Base-by-base conservation (phyloP, 2,797 vertebrate species). In the Vultur gryphus region DNA sequence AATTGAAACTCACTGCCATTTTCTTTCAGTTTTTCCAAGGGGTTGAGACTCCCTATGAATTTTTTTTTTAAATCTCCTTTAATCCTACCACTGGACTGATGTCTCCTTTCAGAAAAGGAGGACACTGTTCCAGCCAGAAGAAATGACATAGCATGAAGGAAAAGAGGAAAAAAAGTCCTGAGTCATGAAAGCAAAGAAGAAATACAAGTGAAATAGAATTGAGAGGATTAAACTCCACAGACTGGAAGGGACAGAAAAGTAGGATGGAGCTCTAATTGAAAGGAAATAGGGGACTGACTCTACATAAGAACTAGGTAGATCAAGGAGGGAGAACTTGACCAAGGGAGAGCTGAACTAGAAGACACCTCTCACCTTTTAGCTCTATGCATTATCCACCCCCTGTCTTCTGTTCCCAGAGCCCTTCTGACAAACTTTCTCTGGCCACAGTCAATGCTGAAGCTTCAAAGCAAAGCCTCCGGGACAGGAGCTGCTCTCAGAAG, bases 111-210 rank as follows among this genome's bases (percentile, higher is more conserved):
- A 90, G 57, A 84, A 84, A 88, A 93, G 23, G 41, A 95, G 19
- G 61, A 95, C 84, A 62, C 25, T 44, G 61, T 61, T 90, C 81
- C 28, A 91, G 88, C 21, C 78, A 85, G 57, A 97, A 95, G 71
- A 95, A 95, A 83, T 91, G 59, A 90, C 73, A 89, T 24, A 51
- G 49, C 71, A 51, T 66, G 75, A 91, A 71, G 80, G 18, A 87
- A 95, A 81, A 17, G 39, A 54, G 21, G 28, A 5, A 66, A 78
- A 72, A 70, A 89, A 58, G 31, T 77, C 91, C 90, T 70, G 78
- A 96, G 86, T 97, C 94, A 91, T 44, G 84, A 95, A 90, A 95
- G 93, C 39, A 87, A 95, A 93, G 59, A 67, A 87, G 67, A 92
- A 89, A 94, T 52, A 69, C 43, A 90, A 76, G 49, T 35, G 57